Percentiles rank a stretch among this genome's conserved stretches.
Conservation (phyloP, 2,888 invertebrate species). For the Acleris holmiana region DNA sequence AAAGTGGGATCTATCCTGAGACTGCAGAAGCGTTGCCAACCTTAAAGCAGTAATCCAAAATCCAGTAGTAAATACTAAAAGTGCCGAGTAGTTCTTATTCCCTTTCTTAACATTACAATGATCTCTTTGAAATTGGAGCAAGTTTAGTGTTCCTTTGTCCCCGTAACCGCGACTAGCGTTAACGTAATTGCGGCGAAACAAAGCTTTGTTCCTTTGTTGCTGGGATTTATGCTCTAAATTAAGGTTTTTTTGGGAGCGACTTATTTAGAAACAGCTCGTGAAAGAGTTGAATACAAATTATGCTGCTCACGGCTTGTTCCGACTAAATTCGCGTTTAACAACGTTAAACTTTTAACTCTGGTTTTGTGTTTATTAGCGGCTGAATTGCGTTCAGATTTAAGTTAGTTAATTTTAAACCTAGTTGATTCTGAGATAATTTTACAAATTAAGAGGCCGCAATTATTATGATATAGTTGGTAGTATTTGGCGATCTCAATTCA, state of each 20-base stretch:
- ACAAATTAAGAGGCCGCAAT: too few species aligned
- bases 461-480: too few species aligned
- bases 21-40: too few species aligned
- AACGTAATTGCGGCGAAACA: constrained; percentile 10
- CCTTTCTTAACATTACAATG: too few species aligned
- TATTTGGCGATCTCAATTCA: too few species aligned
- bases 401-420: background rate
- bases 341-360: too few species aligned
- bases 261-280: constrained; percentile 16
- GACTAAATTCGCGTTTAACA: background rate
- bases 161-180: background rate
- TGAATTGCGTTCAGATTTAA: background rate
- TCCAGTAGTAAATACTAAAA: too few species aligned
- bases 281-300: constrained; percentile 6
- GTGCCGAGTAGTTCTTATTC: too few species aligned
- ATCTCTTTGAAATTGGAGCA: background rate
- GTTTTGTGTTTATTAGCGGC: too few species aligned
- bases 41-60: too few species aligned
- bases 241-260: constrained; percentile 29
- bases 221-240: constrained; percentile 30
- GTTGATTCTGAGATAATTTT: too few species aligned
- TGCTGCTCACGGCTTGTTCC: background rate
- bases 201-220: constrained; percentile 30
- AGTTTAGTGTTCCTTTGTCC: constrained; percentile 11
- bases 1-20: too few species aligned